These are phyloP conservation scores for Heliconius aoede DNA, from an alignment of 2,888 invertebrate species.

Conservation along the genomic window DNA sequence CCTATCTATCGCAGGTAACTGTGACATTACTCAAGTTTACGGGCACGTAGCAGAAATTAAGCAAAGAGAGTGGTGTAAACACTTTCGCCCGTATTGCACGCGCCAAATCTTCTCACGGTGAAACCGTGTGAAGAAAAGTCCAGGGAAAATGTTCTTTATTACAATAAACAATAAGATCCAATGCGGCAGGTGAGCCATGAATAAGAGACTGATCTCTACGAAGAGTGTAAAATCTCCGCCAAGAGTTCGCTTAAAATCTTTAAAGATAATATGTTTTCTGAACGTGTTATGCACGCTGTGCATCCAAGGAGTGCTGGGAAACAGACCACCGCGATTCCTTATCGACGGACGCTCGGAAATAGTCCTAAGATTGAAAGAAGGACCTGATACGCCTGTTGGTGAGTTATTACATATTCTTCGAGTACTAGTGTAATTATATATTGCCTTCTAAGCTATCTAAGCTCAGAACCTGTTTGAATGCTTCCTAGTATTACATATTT, in stretches of 20 bases:
- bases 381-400: conserved; percentile 93
- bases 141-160: conserved; percentile 72
- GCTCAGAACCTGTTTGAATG: conserved; percentile 19
- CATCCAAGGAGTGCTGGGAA: conserved; percentile 72
- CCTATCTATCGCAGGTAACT: conserved; percentile 67
- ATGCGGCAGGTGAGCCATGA: conserved; percentile 74
- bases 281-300: conserved; percentile 53
- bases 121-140: conserved; percentile 74
- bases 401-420: conserved; percentile 62
- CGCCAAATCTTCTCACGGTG: conserved; percentile 65
- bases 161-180: conserved; percentile 58
- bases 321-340: conserved; percentile 93
- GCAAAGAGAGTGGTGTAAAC: conserved; percentile 62
- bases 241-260: conserved; percentile 75
- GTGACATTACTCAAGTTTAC: conserved; percentile 63
- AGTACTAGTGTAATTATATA: conserved; percentile 21
- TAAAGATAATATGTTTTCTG: conserved; percentile 50
- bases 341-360: conserved; percentile 96
- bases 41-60: conserved; percentile 68
- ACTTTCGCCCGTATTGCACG: conserved; percentile 73
- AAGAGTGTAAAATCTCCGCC: conserved; percentile 57
- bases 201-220: conserved; percentile 55
- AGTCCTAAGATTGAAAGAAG: conserved; percentile 94
- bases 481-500: conserved; percentile 19
- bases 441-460: neutral